Percentiles rank a stretch among this genome's conserved stretches.
phyloP scores from a whole-genome alignment of 1,140 invertebrate genomes.

The Drosophila carrolli region DNA sequence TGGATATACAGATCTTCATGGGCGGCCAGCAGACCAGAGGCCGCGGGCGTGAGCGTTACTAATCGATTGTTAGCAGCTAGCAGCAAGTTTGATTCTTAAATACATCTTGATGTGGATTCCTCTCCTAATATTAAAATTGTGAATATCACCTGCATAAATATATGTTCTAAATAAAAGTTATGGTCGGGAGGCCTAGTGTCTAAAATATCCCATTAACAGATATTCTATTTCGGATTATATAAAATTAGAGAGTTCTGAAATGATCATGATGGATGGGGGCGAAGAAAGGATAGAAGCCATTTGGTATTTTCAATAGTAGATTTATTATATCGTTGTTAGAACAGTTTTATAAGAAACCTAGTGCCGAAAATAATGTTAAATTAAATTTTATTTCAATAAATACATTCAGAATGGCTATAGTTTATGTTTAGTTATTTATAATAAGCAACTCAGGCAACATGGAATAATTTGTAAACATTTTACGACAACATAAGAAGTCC shows the following conservation, averaged over 20 bases:
- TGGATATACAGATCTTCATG: slow-evolving; percentile 58
- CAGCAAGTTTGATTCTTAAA: background rate
- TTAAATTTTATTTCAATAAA: slow-evolving; percentile 22
- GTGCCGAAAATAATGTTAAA: slow-evolving; percentile 1
- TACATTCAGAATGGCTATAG: slow-evolving; percentile 24
- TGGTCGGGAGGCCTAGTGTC: background rate
- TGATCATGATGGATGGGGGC: background rate
- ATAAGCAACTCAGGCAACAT: slow-evolving; percentile 23
- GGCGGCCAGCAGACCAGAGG: slow-evolving; percentile 3
- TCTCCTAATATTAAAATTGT: background rate
- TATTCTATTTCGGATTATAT: no score
- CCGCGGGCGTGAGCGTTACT: slow-evolving; percentile 4
- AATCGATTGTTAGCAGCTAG: background rate
- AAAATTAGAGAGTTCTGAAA: background rate
- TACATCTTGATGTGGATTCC: background rate
- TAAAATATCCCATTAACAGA: no score
- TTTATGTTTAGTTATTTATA: slow-evolving; percentile 6
- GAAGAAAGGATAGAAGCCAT: background rate
- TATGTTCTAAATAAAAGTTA: slow-evolving; percentile 7
- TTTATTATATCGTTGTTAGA: slow-evolving; percentile 11
- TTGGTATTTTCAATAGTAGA: background rate
- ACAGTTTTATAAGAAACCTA: slow-evolving; percentile 18
- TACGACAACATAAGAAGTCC: slow-evolving; percentile 5
- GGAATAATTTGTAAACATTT: slow-evolving; percentile 7
- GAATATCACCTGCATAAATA: slow-evolving; percentile 1